Conservation (phyloP, 2,113 vertebrate species). For the Serilophus lunatus region DNA sequence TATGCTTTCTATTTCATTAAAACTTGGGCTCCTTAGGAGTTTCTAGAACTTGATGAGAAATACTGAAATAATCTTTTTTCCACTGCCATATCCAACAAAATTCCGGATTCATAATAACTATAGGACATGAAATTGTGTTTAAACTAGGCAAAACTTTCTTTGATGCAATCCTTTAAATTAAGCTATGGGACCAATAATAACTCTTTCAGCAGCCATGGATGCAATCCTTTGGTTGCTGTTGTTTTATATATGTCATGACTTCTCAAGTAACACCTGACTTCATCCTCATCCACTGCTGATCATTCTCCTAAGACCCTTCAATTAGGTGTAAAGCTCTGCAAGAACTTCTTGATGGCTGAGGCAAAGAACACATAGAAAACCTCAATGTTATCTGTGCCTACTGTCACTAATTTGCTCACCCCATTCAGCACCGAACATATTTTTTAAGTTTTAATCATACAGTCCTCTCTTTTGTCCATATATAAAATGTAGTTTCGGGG, state of each 20-base stretch:
- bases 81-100: background rate
- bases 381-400: background rate
- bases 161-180: background rate
- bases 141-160: background rate
- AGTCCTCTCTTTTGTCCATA: background rate
- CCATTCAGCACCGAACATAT: background rate
- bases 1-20: background rate
- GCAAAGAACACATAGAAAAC: background rate
- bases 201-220: background rate
- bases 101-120: background rate
- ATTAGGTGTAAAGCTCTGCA: background rate
- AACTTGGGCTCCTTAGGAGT: background rate
- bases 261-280: background rate
- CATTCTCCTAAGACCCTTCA: background rate
- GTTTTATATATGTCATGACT: background rate
- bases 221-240: background rate
- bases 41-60: background rate
- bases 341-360: background rate
- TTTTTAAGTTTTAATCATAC: background rate
- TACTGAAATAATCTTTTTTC: background rate
- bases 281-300: background rate
- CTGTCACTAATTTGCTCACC: accelerated
- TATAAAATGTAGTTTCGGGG: background rate
- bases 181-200: background rate
- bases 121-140: background rate